Conservation (phyloP, 2,888 invertebrate genomes). For the Diarsia mendica region DNA sequence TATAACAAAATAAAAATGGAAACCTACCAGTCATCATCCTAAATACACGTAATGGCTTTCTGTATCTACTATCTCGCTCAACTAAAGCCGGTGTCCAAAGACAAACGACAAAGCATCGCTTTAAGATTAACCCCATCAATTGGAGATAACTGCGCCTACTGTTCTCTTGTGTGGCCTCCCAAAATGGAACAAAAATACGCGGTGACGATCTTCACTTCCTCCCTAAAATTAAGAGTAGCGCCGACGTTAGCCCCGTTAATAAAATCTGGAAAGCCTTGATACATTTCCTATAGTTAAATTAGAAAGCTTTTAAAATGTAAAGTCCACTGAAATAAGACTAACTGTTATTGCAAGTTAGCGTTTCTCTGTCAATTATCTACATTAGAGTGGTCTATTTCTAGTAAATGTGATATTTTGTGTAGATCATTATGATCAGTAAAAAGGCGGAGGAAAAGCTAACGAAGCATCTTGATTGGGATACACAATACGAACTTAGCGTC, state of each 20-base stretch:
- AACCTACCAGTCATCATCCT: conserved; percentile 60
- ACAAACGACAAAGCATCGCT: conserved; percentile 83
- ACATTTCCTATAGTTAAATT: conserved; percentile 12
- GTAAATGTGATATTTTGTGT: conserved; percentile 61
- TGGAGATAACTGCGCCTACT: conserved; percentile 83
- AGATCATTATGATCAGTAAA: conserved; percentile 79
- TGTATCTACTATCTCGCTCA: conserved; percentile 74
- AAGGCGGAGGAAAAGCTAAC: conserved; percentile 79
- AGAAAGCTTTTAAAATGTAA: conserved; percentile 20
- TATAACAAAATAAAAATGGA: conserved; percentile 45
- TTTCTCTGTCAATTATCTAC: conserved; percentile 32
- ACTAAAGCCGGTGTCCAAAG: conserved; percentile 77
- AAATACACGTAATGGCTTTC: conserved; percentile 72
- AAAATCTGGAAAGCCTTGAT: conserved; percentile 2
- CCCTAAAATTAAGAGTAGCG: conserved; percentile 42
- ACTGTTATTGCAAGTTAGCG: conserved; percentile 4
- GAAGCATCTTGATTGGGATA: conserved; percentile 87
- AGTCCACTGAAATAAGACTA: conserved; percentile 24
- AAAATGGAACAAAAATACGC: conserved; percentile 70
- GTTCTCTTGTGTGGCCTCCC: conserved; percentile 81
- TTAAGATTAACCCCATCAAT: conserved; percentile 86
- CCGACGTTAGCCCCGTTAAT: conserved; percentile 22
- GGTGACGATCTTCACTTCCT: conserved; percentile 48
- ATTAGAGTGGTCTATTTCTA: conserved; percentile 40
- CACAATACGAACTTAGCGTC: conserved; percentile 83